Percentiles rank a stretch among this genome's conserved stretches.
Evolutionary conservation across 2,888 invertebrate species (phyloP).

Genomic region (Epistrophe grossulariae): DNA sequence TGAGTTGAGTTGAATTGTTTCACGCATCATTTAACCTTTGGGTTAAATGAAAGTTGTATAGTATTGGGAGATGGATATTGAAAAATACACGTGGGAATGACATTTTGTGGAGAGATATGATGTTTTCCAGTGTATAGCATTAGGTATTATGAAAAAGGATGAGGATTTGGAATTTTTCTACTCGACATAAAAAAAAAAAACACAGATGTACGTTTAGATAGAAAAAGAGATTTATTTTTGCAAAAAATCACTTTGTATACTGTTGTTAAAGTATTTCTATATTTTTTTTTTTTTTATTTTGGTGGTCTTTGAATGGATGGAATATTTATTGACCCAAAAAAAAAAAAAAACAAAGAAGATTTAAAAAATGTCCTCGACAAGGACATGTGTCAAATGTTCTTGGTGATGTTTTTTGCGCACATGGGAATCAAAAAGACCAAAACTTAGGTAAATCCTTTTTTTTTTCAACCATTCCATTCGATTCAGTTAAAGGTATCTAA

Average conservation of each 20-base stretch:
- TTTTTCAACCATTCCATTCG: background rate
- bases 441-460: background rate
- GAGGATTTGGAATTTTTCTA: slow-evolving; percentile 29
- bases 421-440: background rate
- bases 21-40: slow-evolving; percentile 67
- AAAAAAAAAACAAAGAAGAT: slow-evolving; percentile 7
- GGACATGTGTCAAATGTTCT: slow-evolving; percentile 4
- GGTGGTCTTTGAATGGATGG: background rate
- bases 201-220: background rate
- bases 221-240: background rate
- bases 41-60: slow-evolving; percentile 37
- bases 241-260: background rate
- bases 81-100: slow-evolving; percentile 22
- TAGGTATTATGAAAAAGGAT: slow-evolving; percentile 25
- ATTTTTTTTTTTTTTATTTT: slow-evolving; percentile 10
- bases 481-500: background rate
- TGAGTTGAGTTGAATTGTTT: slow-evolving; percentile 24
- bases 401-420: background rate
- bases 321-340: background rate
- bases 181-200: too few relatives aligned
- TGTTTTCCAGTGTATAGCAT: background rate
- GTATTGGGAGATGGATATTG: slow-evolving; percentile 20
- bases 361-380: slow-evolving; percentile 6
- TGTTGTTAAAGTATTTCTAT: background rate
- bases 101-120: slow-evolving; percentile 7